phyloP scores from a whole-genome alignment of 2,888 invertebrate genomes.

The Perdita meconis region DNA sequence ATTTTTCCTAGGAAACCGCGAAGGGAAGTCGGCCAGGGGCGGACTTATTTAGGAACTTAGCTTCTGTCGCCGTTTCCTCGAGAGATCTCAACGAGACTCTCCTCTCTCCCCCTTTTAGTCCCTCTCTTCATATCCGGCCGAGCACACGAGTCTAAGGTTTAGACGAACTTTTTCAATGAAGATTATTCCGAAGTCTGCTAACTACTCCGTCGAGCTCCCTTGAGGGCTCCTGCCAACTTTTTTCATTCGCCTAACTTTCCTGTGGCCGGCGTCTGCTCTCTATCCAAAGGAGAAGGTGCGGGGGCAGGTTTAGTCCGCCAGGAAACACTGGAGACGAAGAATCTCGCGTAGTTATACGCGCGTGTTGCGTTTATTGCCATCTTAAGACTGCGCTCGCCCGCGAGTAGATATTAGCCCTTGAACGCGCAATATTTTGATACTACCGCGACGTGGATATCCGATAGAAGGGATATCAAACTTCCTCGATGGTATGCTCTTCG shows the following conservation, averaged over 20 bases:
- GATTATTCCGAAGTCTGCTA: constrained; percentile 82
- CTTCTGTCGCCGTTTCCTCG: constrained; percentile 47
- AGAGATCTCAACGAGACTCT: constrained; percentile 42
- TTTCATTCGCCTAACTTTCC: constrained; percentile 80
- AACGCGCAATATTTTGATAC: constrained; percentile 47
- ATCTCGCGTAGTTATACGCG: constrained; percentile 53
- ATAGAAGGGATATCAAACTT: neutral
- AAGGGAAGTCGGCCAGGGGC: neutral
- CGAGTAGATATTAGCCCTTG: constrained; percentile 58
- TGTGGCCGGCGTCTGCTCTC: constrained; percentile 62
- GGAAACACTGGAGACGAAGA: constrained; percentile 64
- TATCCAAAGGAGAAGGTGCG: constrained; percentile 58
- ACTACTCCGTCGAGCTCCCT: constrained; percentile 79
- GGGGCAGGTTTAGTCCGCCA: constrained; percentile 29
- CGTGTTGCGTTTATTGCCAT: constrained; percentile 69
- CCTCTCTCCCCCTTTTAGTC: constrained; percentile 28
- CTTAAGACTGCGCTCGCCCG: constrained; percentile 63
- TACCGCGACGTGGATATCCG: neutral
- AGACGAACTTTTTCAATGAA: constrained; percentile 83
- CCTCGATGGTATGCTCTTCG: neutral
- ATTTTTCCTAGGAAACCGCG: neutral
- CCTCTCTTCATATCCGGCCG: constrained; percentile 66
- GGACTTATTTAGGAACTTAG: constrained; percentile 16
- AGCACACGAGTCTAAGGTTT: constrained; percentile 69
- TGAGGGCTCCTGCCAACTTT: constrained; percentile 79